These are phyloP conservation scores for Hyles euphorbiae DNA, from an alignment of 1,140 invertebrate species.

Conservation along the genomic window DNA sequence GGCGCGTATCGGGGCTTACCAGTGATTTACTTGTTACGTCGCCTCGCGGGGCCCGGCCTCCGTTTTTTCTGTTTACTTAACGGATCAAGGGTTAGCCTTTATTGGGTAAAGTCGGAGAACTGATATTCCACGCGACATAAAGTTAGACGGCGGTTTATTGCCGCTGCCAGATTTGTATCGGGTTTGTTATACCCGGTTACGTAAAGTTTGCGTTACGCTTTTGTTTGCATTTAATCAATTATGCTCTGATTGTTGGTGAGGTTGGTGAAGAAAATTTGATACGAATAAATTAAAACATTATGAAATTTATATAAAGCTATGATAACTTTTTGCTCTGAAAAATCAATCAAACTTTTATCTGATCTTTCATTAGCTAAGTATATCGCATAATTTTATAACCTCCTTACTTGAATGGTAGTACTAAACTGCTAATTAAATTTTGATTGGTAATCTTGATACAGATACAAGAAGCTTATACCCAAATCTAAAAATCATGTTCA, in stretches of 20 bases:
- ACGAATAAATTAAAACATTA: too few relatives aligned
- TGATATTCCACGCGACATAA: slow-evolving; percentile 59
- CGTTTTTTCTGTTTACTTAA: slow-evolving; percentile 71
- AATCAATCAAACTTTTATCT: too few relatives aligned
- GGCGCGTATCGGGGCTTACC: slow-evolving; percentile 58
- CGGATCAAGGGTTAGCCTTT: slow-evolving; percentile 70
- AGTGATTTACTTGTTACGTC: slow-evolving; percentile 69
- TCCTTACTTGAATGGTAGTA: too few relatives aligned
- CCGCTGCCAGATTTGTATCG: slow-evolving; percentile 41
- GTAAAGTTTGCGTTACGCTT: neutral
- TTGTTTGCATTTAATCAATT: neutral
- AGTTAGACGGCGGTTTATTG: slow-evolving; percentile 43
- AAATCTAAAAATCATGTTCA: too few relatives aligned
- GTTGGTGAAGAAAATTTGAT: too few relatives aligned
- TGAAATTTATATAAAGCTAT: too few relatives aligned
- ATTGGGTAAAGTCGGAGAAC: slow-evolving; percentile 67
- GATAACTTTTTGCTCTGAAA: too few relatives aligned
- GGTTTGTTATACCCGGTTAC: slow-evolving; percentile 22
- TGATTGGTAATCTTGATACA: too few relatives aligned
- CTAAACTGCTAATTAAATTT: too few relatives aligned
- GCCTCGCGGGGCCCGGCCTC: slow-evolving; percentile 45
- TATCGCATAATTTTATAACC: too few relatives aligned
- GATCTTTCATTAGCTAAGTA: too few relatives aligned
- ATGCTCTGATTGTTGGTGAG: neutral
- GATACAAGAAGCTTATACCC: too few relatives aligned